Evolutionary conservation across 1,140 invertebrate species (phyloP), one percentile per base, ranked within the genome.

Genomic region (Caerostris extrusa): DNA sequence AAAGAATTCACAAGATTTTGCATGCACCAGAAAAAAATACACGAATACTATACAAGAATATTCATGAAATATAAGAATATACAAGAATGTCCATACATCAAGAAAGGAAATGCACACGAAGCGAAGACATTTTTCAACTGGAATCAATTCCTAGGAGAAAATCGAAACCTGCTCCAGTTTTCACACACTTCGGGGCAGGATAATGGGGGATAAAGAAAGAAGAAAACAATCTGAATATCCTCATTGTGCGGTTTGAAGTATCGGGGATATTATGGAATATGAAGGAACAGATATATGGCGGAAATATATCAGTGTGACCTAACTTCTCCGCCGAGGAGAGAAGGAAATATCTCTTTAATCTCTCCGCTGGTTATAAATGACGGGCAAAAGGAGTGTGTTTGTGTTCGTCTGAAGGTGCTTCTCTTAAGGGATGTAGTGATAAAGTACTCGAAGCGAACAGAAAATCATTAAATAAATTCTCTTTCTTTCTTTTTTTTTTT

Each of bases 171-270:
- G 82, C 57, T 60, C 82, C 56, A 85, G 82, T 85, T 85, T 85
- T 60, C 55, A 82, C 55, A 67, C 61, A 67, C 61, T 17, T 12
- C 14, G 14, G n/a, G 0, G n/a, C 14, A 71, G 50, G 10, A 34
- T 7, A n/a, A 57, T 7, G 14, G n/a, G 0, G n/a, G 14, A 17
- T 0, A 64, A 67, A 71, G 50, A 34, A 34, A 7, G 69, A 17
- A 57, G 57, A 57, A 85, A 85, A 57, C 17, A 14, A 58, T 60
- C 55, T 85, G 19, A 60, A 56, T 85, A 85, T 85, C 82, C 12
- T 55, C 57, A 81, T 91, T 91, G 90, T 91, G 58, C 17, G 60
- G 69, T 81, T 90, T 91, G 90, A 91, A 82, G 90, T 81, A 91
- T 91, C 34, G 90, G 34, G 53, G 77, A 69, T 69, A 81, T 90